Conservation (phyloP, 2,888 invertebrate species). For the Phortica okadai region DNA sequence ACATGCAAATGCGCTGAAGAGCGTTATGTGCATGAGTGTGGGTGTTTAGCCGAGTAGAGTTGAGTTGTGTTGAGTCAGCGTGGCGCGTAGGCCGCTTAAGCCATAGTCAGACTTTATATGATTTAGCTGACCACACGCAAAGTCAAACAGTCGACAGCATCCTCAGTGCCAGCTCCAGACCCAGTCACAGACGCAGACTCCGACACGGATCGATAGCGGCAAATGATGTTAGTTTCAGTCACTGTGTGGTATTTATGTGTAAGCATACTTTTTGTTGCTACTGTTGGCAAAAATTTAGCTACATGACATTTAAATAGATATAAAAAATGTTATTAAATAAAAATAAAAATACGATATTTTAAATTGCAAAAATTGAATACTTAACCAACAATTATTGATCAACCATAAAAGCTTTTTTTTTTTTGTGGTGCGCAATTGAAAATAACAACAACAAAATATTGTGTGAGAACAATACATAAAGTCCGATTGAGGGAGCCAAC, state of each 20-base stretch:
- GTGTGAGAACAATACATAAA: not conserved
- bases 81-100: constrained; percentile 1
- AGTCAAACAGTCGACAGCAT: not conserved
- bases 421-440: constrained; percentile 13
- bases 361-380: constrained; percentile 21
- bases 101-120: not conserved
- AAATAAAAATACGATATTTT: not conserved
- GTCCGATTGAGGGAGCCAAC: not conserved
- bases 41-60: not conserved
- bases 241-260: not conserved
- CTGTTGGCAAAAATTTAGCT: not conserved
- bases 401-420: not conserved
- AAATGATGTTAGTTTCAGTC: too few relatives aligned
- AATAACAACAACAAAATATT: not conserved
- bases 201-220: not conserved
- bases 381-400: constrained; percentile 1
- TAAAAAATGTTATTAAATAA: not conserved
- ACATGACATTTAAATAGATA: not conserved
- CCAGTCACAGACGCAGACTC: not conserved
- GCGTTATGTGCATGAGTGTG: not conserved
- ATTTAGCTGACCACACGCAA: constrained; percentile 14
- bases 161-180: not conserved
- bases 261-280: not conserved
- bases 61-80: not conserved
- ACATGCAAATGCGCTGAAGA: not conserved